These are phyloP conservation scores for Ranitomeya imitator DNA, from an alignment of 2,113 vertebrate species.

Conservation along the genomic window DNA sequence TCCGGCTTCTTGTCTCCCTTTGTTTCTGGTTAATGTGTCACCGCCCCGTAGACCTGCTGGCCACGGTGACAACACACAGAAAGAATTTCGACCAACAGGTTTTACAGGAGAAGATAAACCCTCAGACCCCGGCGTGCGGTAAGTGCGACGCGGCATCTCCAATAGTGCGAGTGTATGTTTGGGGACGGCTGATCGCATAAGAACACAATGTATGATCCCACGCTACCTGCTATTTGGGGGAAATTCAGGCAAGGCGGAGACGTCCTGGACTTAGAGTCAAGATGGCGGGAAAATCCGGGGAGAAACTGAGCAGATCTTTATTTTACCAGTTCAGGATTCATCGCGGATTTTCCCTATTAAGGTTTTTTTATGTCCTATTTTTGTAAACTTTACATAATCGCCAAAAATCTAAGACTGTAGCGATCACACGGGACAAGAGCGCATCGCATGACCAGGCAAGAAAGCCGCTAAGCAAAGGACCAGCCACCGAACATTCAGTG, in stretches of 20 bases:
- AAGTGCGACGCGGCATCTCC: not conserved
- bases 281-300: no score
- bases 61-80: constrained; percentile 44
- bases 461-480: no score
- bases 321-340: no score
- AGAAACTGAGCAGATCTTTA: no score
- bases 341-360: no score
- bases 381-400: no score
- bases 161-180: not conserved
- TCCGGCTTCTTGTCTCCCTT: not conserved
- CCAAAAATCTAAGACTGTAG: no score
- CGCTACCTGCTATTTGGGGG: not conserved
- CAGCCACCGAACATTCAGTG: no score
- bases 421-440: no score
- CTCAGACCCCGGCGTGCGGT: constrained; percentile 17
- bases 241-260: not conserved
- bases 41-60: constrained; percentile 32
- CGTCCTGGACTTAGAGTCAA: no score
- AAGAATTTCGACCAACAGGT: constrained; percentile 42
- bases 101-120: constrained; percentile 19
- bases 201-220: not conserved
- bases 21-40: constrained; percentile 22
- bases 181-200: not conserved
- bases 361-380: no score
- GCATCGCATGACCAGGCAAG: no score